These are phyloP conservation scores for Aurelia sp. DNA, from an alignment of 30 jellyfish, hydroid and myxozoan genomes.

Conservation along the genomic window DNA sequence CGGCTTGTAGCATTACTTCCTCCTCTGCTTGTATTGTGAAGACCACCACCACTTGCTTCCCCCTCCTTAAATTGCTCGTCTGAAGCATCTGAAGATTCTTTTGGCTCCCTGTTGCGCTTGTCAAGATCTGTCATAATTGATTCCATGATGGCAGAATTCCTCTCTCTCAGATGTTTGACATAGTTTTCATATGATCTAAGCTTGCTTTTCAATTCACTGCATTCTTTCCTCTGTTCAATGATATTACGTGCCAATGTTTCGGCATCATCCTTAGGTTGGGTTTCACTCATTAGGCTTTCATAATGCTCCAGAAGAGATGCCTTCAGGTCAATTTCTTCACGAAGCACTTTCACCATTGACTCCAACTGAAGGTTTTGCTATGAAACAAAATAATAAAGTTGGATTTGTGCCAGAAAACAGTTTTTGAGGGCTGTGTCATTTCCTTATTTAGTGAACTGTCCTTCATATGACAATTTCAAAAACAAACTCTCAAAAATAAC, in stretches of 20 bases:
- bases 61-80: neutral
- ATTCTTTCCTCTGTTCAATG: conserved; percentile 42
- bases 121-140: conserved; percentile 55
- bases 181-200: conserved; percentile 42
- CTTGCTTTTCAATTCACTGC: conserved; percentile 26
- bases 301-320: conserved; percentile 45
- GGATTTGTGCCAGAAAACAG: too few relatives aligned
- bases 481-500: too few relatives aligned
- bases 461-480: too few relatives aligned
- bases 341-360: conserved; percentile 12
- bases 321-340: conserved; percentile 41
- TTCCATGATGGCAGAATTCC: conserved; percentile 28
- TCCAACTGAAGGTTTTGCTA: conserved; percentile 39
- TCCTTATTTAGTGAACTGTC: too few relatives aligned
- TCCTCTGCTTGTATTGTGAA: neutral
- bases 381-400: neutral
- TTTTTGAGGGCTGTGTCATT: too few relatives aligned
- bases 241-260: conserved; percentile 17
- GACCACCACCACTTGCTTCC: conserved; percentile 2
- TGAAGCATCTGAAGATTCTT: conserved; percentile 38
- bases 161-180: conserved; percentile 58
- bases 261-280: conserved; percentile 6
- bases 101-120: conserved; percentile 31
- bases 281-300: conserved; percentile 29
- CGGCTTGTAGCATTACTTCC: conserved; percentile 2